Conservation (phyloP, 2,797 vertebrate species). For the Eulemur rubriventer region DNA sequence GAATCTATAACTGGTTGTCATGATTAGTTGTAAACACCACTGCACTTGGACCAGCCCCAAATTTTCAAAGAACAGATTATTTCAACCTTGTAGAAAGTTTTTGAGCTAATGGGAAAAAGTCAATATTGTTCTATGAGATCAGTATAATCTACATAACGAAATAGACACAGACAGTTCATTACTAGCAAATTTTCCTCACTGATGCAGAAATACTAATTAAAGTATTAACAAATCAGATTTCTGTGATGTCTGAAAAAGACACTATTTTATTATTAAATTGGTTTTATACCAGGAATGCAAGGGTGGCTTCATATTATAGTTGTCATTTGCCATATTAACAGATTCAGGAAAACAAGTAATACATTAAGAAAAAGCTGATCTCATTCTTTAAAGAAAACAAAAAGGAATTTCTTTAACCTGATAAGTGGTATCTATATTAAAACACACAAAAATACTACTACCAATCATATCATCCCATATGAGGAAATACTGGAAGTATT, state of each 20-base stretch:
- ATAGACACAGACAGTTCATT: neutral
- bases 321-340: neutral
- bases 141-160: neutral
- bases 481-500: neutral
- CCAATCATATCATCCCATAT: neutral
- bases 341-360: neutral
- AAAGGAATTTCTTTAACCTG: neutral
- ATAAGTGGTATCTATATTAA: neutral
- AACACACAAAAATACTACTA: neutral
- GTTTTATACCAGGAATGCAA: neutral
- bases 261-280: neutral
- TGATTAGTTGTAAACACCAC: too few species aligned
- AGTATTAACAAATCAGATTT: neutral
- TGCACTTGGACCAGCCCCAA: neutral
- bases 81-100: neutral
- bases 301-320: neutral
- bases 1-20: too few species aligned
- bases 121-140: neutral
- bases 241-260: neutral
- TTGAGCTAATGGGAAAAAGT: neutral
- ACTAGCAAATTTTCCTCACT: neutral
- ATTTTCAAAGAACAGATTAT: neutral
- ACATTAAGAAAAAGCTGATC: slow-evolving; percentile 1
- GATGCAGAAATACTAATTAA: neutral
- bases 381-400: neutral